These are phyloP conservation scores for Crenichthys baileyi DNA, from an alignment of 2,797 vertebrate genomes.

Conservation along the genomic window DNA sequence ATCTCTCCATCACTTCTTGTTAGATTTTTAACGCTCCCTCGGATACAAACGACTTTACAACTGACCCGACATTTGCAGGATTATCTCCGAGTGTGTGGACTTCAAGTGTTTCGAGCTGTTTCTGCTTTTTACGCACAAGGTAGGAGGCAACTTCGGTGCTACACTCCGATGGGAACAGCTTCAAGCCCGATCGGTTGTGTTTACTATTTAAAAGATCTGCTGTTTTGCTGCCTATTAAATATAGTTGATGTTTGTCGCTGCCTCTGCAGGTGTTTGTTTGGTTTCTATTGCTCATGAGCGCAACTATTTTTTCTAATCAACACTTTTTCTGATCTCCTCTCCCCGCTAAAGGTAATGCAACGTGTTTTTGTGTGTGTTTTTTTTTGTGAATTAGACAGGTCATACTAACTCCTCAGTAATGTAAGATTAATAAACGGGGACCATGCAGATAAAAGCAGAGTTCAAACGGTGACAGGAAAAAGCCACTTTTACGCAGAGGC, in stretches of 20 bases:
- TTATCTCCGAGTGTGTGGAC: slow-evolving; percentile 26
- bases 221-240: background rate
- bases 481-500: background rate
- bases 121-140: slow-evolving; percentile 44
- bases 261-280: slow-evolving; percentile 54
- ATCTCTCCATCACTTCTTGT: slow-evolving; percentile 49
- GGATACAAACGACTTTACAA: background rate
- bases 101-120: slow-evolving; percentile 2
- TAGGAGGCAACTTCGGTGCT: slow-evolving; percentile 35
- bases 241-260: background rate
- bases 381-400: too few species aligned
- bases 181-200: background rate
- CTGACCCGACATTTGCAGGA: slow-evolving; percentile 34
- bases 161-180: slow-evolving; percentile 9
- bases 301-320: background rate
- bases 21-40: slow-evolving; percentile 13
- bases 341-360: background rate
- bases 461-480: background rate
- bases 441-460: background rate
- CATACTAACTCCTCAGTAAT: too few species aligned
- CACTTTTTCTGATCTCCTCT: background rate
- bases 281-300: slow-evolving; percentile 8
- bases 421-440: background rate
- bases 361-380: background rate
- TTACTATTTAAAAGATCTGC: background rate